Evolutionary conservation across 2,888 invertebrate genomes (phyloP).

Genomic region (Enchytraeus crypticus): DNA sequence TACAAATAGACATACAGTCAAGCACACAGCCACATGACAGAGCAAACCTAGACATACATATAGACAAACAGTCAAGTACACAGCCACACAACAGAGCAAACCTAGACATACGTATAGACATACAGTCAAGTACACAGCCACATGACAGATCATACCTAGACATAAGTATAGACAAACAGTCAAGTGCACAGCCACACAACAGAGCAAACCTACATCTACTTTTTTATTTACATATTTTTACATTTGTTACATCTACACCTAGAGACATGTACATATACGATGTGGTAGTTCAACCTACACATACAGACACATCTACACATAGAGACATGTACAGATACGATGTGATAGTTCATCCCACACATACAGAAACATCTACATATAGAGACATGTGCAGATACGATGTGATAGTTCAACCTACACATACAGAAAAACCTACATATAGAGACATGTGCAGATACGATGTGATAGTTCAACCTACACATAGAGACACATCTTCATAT

Average conservation of each 20-base stretch:
- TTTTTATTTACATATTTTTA: no score
- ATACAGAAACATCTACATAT: not conserved
- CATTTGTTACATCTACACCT: not conserved
- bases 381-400: not conserved
- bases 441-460: no score
- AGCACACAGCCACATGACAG: slow-evolving; percentile 58
- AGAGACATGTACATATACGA: not conserved
- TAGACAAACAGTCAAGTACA: slow-evolving; percentile 50
- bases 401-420: not conserved
- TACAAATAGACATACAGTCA: slow-evolving; percentile 37
- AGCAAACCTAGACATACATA: slow-evolving; percentile 48
- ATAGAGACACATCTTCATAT: no score
- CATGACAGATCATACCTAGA: slow-evolving; percentile 56
- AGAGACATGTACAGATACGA: not conserved
- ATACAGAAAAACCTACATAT: not conserved
- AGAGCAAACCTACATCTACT: no score
- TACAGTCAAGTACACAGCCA: slow-evolving; percentile 53
- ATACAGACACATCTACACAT: not conserved
- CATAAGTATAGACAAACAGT: not conserved
- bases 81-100: slow-evolving; percentile 58
- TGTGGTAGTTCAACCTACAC: not conserved
- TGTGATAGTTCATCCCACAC: not conserved
- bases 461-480: no score
- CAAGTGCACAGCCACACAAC: no score
- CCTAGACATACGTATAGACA: slow-evolving; percentile 32